phyloP scores from a whole-genome alignment of 2,113 vertebrate genomes.

The Fulica atra region DNA sequence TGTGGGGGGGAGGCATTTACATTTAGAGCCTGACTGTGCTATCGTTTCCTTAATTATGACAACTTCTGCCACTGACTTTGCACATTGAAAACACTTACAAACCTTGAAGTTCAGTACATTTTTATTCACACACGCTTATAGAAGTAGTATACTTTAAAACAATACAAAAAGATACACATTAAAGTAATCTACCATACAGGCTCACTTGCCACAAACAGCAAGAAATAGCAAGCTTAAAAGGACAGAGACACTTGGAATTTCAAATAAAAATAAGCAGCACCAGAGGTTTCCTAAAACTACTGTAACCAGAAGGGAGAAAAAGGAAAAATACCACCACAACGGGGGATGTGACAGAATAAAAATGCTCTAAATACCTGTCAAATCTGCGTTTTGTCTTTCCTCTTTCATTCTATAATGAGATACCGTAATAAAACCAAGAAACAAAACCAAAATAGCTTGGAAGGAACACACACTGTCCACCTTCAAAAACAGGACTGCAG shows the following conservation, averaged over 20 bases:
- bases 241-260: background rate
- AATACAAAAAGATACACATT: background rate
- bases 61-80: background rate
- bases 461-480: conserved; percentile 41
- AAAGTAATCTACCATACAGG: background rate
- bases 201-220: background rate
- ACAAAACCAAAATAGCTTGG: conserved; percentile 54
- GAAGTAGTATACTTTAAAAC: background rate
- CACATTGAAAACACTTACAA: background rate
- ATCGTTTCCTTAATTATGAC: background rate
- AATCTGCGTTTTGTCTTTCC: background rate
- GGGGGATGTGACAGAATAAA: background rate
- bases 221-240: background rate
- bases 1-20: background rate
- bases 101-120: background rate
- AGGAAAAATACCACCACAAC: too few relatives aligned
- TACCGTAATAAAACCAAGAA: conserved; percentile 24
- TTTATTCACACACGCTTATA: background rate
- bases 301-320: background rate
- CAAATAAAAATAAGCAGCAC: background rate
- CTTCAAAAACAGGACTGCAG: conserved; percentile 38
- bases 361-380: background rate
- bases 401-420: conserved; percentile 27
- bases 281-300: background rate
- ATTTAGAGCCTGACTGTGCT: background rate